Evolutionary conservation across 2,113 vertebrate genomes (phyloP).

Genomic region (Dermatemys mawii): DNA sequence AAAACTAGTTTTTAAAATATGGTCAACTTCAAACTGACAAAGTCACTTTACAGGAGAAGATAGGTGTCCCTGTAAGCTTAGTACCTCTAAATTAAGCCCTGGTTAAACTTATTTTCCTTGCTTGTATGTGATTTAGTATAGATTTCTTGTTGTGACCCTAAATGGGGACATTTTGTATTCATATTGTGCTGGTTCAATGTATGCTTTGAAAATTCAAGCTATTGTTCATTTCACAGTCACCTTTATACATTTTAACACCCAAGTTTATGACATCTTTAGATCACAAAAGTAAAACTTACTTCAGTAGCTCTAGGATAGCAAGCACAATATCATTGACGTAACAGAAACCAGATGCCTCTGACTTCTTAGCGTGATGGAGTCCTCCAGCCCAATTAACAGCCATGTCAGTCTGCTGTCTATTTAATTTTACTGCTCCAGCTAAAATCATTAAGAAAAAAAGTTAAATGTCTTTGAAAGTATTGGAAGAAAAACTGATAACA

Average conservation of each 20-base stretch:
- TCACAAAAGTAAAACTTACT: slow-evolving; percentile 78
- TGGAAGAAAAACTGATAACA: neutral
- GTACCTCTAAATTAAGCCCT: neutral
- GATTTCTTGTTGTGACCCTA: neutral
- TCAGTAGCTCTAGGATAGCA: slow-evolving; percentile 86
- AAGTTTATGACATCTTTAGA: neutral
- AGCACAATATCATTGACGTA: slow-evolving; percentile 90
- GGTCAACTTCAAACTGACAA: neutral
- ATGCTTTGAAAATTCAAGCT: neutral
- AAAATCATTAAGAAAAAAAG: slow-evolving; percentile 14
- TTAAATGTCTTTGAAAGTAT: neutral
- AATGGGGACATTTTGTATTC: neutral
- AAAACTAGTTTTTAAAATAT: neutral
- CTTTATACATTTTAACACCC: neutral
- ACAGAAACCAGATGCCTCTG: slow-evolving; percentile 87
- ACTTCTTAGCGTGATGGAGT: slow-evolving; percentile 87
- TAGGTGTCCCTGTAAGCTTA: neutral
- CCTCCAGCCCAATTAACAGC: slow-evolving; percentile 89
- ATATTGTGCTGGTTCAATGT: accelerated
- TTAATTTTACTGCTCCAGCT: slow-evolving; percentile 89
- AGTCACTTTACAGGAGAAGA: neutral
- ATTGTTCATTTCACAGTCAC: neutral
- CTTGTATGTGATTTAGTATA: neutral
- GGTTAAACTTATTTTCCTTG: neutral
- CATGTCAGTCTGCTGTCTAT: slow-evolving; percentile 88